phyloP scores from a whole-genome alignment of 1,140 invertebrate species.

The Laupala kohalensis region DNA sequence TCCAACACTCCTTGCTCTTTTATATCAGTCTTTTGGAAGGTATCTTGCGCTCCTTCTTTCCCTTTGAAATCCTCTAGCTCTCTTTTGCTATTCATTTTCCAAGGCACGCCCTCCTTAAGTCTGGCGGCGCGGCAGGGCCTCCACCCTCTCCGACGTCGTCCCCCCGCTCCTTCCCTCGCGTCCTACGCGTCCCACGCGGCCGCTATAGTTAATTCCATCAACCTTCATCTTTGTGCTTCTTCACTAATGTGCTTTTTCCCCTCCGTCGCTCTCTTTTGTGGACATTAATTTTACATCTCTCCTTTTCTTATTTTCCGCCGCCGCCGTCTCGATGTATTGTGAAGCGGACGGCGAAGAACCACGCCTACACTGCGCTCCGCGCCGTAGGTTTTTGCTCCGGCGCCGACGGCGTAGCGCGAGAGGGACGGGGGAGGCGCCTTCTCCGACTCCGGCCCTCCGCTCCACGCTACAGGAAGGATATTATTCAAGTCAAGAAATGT shows the following conservation, averaged over 20 bases:
- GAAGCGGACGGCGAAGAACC: neutral
- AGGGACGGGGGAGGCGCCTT: neutral
- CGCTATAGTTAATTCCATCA: constrained; percentile 7
- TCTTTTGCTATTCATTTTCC: constrained; percentile 7
- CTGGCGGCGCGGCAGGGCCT: too few relatives aligned
- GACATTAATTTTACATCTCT: neutral
- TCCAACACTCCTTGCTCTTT: constrained; percentile 1
- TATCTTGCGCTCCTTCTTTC: constrained; percentile 3
- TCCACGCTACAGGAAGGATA: neutral
- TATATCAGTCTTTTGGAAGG: constrained; percentile 7
- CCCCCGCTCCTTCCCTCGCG: neutral
- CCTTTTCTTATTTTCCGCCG: neutral
- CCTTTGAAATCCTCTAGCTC: neutral
- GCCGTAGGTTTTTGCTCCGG: neutral
- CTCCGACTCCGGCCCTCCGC: neutral
- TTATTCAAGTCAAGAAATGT: neutral
- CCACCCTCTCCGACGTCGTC: neutral
- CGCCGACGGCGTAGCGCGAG: too few relatives aligned
- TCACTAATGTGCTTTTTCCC: neutral
- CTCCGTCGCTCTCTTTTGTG: constrained; percentile 1
- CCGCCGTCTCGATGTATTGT: neutral
- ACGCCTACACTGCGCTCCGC: neutral
- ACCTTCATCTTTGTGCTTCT: neutral
- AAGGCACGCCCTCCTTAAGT: neutral
- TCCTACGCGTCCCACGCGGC: neutral